phyloP scores from a whole-genome alignment of 2,888 invertebrate genomes.

The Osmoderma eremita region DNA sequence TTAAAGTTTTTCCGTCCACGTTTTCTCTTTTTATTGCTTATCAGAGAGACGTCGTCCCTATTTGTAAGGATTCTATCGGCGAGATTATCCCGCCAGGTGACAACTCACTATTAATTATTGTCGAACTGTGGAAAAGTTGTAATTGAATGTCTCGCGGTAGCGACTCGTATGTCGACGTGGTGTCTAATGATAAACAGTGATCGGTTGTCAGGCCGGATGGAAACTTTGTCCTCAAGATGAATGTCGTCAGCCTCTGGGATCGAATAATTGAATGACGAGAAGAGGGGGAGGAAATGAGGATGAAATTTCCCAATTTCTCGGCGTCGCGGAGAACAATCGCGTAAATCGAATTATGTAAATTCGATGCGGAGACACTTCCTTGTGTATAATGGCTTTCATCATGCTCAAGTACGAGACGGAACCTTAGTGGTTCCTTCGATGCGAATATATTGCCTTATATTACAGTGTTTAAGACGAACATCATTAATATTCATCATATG shows the following conservation, averaged over 20 bases:
- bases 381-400: slow-evolving; percentile 29
- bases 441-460: too few species aligned
- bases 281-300: slow-evolving; percentile 21
- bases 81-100: slow-evolving; percentile 48
- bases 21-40: slow-evolving; percentile 29
- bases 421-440: too few species aligned
- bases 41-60: slow-evolving; percentile 28
- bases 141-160: slow-evolving; percentile 53
- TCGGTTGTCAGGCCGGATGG: slow-evolving; percentile 47
- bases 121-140: slow-evolving; percentile 51
- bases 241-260: slow-evolving; percentile 41
- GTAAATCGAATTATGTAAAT: slow-evolving; percentile 33
- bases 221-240: slow-evolving; percentile 53
- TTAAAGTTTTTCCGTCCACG: slow-evolving; percentile 15
- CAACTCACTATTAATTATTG: slow-evolving; percentile 55
- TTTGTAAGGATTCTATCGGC: slow-evolving; percentile 42
- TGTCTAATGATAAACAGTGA: slow-evolving; percentile 53
- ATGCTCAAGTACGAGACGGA: not conserved
- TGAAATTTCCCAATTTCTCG: slow-evolving; percentile 34
- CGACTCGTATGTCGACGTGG: slow-evolving; percentile 43
- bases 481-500: too few species aligned
- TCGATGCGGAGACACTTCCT: slow-evolving; percentile 19
- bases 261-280: slow-evolving; percentile 34
- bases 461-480: too few species aligned
- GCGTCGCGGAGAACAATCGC: slow-evolving; percentile 29